Percentiles rank a stretch among this genome's conserved stretches.
phyloP scores from a whole-genome alignment of 2,797 vertebrate genomes.

The Microhierax caerulescens region DNA sequence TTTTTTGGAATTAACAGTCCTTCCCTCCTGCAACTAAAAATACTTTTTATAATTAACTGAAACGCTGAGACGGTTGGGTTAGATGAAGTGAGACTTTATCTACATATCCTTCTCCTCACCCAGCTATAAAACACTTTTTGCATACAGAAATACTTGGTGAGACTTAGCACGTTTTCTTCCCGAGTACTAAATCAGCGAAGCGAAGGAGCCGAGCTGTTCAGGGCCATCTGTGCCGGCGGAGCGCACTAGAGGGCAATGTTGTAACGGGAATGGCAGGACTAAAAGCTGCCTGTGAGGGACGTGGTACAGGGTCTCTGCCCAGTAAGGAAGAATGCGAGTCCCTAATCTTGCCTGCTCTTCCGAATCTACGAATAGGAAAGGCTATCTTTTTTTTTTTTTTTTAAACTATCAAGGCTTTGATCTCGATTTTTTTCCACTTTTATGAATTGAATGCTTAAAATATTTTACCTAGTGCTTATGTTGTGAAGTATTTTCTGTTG shows the following conservation, averaged over 20 bases:
- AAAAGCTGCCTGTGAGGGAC: accelerated
- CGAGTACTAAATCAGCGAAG: not conserved
- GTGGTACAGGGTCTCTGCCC: accelerated
- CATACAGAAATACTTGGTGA: not conserved
- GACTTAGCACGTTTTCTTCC: not conserved
- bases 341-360: accelerated
- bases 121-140: not conserved
- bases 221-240: no score
- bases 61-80: not conserved
- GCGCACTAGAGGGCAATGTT: conserved; percentile 67
- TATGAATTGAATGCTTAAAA: not conserved
- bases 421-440: accelerated
- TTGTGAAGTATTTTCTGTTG: not conserved
- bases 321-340: accelerated
- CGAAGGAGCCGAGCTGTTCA: no score
- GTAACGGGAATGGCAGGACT: conserved; percentile 47
- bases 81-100: not conserved
- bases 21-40: not conserved
- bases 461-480: accelerated
- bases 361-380: not conserved
- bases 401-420: not conserved
- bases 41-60: not conserved
- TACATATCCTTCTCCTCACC: not conserved
- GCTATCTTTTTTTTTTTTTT: not conserved
- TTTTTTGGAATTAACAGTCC: not conserved